Conservation (phyloP, 1,140 invertebrate species). For the Bombus waltoni region DNA sequence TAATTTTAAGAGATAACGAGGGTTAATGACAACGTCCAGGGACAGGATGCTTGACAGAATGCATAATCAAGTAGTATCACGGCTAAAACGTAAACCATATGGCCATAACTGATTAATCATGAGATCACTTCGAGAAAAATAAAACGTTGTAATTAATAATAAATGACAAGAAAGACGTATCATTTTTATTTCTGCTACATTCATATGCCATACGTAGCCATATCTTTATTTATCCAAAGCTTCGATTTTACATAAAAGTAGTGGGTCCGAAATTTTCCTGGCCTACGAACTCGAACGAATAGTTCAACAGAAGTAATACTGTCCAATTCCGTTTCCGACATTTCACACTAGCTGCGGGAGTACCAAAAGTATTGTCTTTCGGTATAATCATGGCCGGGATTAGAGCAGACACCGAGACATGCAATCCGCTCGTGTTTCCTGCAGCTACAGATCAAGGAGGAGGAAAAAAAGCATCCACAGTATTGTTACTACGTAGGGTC, state of each 20-base stretch:
- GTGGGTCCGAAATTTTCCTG: too few relatives aligned
- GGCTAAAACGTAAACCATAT: not conserved
- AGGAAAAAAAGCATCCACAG: constrained; percentile 50
- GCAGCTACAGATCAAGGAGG: constrained; percentile 54
- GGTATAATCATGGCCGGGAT: constrained; percentile 35
- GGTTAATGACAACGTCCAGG: not conserved
- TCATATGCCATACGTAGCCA: not conserved
- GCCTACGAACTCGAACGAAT: not conserved
- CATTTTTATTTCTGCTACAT: not conserved
- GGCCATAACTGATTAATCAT: not conserved
- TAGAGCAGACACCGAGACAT: constrained; percentile 45
- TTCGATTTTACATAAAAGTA: not conserved
- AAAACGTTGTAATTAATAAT: not conserved
- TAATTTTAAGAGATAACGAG: constrained; percentile 8
- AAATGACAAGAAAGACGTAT: not conserved
- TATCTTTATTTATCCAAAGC: not conserved
- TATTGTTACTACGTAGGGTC: constrained; percentile 51
- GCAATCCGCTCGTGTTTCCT: constrained; percentile 46
- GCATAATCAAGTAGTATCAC: not conserved
- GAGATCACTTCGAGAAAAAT: not conserved
- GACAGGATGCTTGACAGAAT: not conserved
- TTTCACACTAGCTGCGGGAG: not conserved
- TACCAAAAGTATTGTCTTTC: constrained; percentile 46
- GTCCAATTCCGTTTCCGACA: not conserved
- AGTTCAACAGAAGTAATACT: not conserved